Evolutionary conservation across 2,113 vertebrate species (phyloP).

Genomic region (Laticauda colubrina): DNA sequence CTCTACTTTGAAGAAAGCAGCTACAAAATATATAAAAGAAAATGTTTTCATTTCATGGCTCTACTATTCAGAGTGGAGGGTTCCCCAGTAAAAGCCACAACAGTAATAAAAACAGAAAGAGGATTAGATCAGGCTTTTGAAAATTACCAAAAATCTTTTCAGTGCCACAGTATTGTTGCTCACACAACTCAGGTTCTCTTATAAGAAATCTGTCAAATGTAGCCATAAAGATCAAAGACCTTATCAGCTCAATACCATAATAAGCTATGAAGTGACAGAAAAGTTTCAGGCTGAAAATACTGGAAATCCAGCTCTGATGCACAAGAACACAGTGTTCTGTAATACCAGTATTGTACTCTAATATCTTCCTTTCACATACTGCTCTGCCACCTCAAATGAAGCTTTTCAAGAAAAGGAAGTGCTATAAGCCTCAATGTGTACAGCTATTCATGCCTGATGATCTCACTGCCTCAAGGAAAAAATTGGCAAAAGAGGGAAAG

Average conservation of each 20-base stretch:
- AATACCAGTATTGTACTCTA: too few species aligned
- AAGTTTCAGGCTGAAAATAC: neutral
- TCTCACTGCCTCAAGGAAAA: neutral
- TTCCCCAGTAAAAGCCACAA: neutral
- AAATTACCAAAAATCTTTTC: neutral
- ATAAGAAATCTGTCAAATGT: neutral
- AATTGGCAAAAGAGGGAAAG: neutral
- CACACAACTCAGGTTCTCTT: neutral
- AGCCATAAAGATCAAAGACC: neutral
- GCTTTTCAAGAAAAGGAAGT: neutral
- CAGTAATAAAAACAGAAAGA: neutral
- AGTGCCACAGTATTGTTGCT: neutral
- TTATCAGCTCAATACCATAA: too few species aligned
- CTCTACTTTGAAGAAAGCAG: neutral
- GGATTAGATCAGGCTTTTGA: neutral
- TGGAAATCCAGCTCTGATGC: neutral
- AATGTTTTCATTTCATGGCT: neutral
- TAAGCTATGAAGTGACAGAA: neutral
- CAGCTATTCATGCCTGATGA: neutral
- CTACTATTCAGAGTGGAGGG: neutral
- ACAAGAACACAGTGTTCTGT: neutral
- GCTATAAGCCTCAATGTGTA: neutral
- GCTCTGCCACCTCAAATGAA: neutral
- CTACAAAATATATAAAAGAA: neutral
- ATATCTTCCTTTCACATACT: neutral